Evolutionary conservation across 2,797 vertebrate genomes (phyloP).

Genomic region (Cynodonichthys magdalenae): DNA sequence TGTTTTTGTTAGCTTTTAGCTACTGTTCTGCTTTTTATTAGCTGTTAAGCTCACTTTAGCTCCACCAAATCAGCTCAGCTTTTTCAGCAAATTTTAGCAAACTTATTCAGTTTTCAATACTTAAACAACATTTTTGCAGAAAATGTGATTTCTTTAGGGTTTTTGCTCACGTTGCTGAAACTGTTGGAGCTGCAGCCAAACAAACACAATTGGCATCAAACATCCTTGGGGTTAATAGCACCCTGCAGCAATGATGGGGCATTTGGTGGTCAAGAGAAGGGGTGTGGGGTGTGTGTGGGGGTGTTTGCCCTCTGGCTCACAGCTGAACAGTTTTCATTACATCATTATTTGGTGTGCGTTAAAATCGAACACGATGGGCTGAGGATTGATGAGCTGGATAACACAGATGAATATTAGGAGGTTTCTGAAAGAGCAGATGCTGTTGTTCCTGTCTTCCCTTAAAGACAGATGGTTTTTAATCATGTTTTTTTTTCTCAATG

Average conservation of each 20-base stretch:
- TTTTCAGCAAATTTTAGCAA: no score
- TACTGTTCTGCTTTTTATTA: no score
- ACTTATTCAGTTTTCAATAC: no score
- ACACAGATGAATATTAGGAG: constrained; percentile 16
- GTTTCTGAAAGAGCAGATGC: constrained; percentile 49
- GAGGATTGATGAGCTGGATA: constrained; percentile 63
- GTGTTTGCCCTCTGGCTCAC: constrained; percentile 11
- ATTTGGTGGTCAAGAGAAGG: background rate
- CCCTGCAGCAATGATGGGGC: constrained; percentile 40
- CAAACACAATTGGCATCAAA: constrained; percentile 44
- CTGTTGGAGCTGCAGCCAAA: constrained; percentile 22
- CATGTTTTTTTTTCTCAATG: background rate
- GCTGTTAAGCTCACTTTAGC: no score
- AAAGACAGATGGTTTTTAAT: constrained; percentile 43
- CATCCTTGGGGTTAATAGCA: constrained; percentile 47
- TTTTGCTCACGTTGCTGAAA: background rate
- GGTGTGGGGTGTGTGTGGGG: constrained; percentile 6
- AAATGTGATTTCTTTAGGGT: no score
- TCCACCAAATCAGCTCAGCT: no score
- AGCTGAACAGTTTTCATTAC: constrained; percentile 59
- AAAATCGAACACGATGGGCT: constrained; percentile 53
- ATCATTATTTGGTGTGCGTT: constrained; percentile 4
- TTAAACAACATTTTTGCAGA: no score
- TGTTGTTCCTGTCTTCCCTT: constrained; percentile 20
- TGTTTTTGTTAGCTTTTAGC: no score